Conservation (phyloP, 2,888 invertebrate species). For the Neoitamus cyanurus region DNA sequence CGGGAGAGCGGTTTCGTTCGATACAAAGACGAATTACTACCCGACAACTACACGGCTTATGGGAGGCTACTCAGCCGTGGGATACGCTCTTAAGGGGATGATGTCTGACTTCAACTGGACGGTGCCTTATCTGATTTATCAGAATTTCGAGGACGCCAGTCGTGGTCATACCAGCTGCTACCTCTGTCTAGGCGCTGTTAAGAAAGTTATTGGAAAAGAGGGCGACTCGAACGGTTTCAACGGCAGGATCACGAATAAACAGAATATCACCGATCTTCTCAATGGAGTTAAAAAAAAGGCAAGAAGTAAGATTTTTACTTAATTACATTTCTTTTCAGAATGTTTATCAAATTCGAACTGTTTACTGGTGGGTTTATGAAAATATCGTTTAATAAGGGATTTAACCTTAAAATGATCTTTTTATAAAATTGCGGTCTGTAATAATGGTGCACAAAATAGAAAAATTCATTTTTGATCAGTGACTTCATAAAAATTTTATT, state of each 20-base stretch:
- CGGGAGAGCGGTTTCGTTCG: conserved; percentile 81
- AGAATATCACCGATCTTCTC: conserved; percentile 66
- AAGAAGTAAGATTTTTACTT: conserved; percentile 73
- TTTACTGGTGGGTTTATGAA: neutral
- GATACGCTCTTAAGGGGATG: conserved; percentile 76
- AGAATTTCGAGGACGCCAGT: conserved; percentile 74
- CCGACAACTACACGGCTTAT: conserved; percentile 85
- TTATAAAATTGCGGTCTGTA: no score
- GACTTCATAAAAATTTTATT: no score
- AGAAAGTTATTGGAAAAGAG: conserved; percentile 21
- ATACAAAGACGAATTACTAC: conserved; percentile 71
- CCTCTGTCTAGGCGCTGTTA: conserved; percentile 77
- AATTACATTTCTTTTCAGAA: neutral
- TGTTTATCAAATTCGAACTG: neutral
- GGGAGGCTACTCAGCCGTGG: conserved; percentile 81
- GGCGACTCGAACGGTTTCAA: conserved; percentile 61
- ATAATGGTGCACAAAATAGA: neutral
- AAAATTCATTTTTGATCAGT: no score
- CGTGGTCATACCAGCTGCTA: conserved; percentile 83
- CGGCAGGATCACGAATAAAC: conserved; percentile 62
- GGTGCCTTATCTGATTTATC: conserved; percentile 77
- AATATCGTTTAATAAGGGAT: no score
- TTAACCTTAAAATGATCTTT: no score
- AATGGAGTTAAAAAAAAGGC: conserved; percentile 72
- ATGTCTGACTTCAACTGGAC: conserved; percentile 81